phyloP scores from a whole-genome alignment of 53 echinoderm and acorn worm species.

The Glandiceps talaboti region DNA sequence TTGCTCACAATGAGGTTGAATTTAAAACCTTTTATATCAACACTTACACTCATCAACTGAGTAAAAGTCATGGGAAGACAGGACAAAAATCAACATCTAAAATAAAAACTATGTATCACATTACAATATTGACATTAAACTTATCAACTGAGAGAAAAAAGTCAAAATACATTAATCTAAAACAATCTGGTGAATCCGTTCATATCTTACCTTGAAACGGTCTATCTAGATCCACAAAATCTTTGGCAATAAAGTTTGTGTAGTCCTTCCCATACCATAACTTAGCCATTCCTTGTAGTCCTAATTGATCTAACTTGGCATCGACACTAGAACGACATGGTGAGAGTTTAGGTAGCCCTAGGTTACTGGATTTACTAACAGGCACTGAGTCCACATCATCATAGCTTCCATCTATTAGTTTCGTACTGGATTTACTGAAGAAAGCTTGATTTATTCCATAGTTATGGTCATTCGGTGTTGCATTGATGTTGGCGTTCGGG shows the following conservation, averaged over 20 bases:
- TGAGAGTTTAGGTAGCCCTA: background rate
- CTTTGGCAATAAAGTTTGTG: conserved; percentile 73
- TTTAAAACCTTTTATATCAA: too few relatives aligned
- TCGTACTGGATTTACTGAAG: background rate
- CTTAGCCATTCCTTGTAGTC: conserved; percentile 50
- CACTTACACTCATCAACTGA: too few relatives aligned
- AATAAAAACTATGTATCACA: too few relatives aligned
- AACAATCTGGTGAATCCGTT: too few relatives aligned
- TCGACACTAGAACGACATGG: conserved; percentile 44
- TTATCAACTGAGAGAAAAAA: too few relatives aligned
- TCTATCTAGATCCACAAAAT: conserved; percentile 54
- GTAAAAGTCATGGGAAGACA: too few relatives aligned
- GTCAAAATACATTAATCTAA: too few relatives aligned
- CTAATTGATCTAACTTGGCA: conserved; percentile 37
- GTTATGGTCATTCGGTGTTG: too few relatives aligned
- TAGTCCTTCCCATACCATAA: conserved; percentile 96
- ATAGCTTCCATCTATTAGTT: background rate
- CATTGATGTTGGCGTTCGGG: background rate
- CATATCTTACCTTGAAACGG: conserved; percentile 87
- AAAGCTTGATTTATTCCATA: too few relatives aligned
- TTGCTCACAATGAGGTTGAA: too few relatives aligned
- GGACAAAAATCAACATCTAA: too few relatives aligned
- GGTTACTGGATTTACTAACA: background rate
- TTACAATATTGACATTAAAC: too few relatives aligned
- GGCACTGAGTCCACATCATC: background rate